Evolutionary conservation across 2,113 vertebrate species (phyloP), one percentile per base, ranked within the genome.

Genomic region (Peucedramus taeniatus): DNA sequence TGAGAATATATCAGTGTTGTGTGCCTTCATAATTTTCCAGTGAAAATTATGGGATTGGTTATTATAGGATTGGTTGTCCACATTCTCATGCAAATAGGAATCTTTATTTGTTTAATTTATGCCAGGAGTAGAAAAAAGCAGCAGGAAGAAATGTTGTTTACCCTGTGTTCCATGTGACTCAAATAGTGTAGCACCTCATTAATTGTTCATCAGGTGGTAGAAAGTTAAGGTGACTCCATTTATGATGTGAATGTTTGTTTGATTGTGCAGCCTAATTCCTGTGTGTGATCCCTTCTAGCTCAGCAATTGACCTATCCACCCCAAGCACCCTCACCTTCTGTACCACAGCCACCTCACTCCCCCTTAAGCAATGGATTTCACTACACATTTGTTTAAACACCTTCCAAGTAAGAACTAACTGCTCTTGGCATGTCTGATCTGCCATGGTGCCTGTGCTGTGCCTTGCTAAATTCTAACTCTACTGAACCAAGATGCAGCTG

Each of bases 341-440:
- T 97, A 96, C 96, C 96, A 95, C 97, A 97, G 96, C 97, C 99
- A 92, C 98, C 98, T 97, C 98, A 98, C 84, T 98, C 98, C 97
- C 98, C 98, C 75, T 92, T 99, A 98, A 99, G 98, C 99, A 99
- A 99, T 98, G 99, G 99, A 98, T 98, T 99, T 98, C 99, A 99
- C 99, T 99, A 99, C 99, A 99, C 99, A 96, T 99, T 99, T 99
- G 99, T 99, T 98, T 99, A 99, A 98, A 93, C 98, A 96, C 94
- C 97, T 96, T 97, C 97, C 97, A 99, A 99, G 99, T 99, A 99
- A 99, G 99, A 98, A 98, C 98, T 98, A 97, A 98, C 92, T 96
- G 97, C 98, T 98, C 75, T 97, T 8, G 0, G 84, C 95, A 76
- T 78, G 92, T 88, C 93, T 94, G 96, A 95, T 95, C 97, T 97